phyloP scores from a whole-genome alignment of 2,797 vertebrate genomes.

The Gadopsis bispinosus region DNA sequence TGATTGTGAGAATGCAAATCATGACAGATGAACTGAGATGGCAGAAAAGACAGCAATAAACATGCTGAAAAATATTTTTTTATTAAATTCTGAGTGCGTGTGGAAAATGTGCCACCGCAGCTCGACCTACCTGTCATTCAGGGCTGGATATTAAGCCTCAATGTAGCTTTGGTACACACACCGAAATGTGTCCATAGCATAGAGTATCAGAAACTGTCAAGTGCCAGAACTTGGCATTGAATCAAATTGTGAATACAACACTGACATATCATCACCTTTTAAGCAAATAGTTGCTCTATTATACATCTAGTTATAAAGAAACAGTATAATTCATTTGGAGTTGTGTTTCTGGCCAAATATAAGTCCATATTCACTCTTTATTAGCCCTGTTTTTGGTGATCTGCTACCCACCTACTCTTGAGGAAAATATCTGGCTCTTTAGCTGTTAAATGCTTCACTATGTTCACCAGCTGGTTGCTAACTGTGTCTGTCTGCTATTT shows the following conservation, averaged over 20 bases:
- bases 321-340: not conserved
- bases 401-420: not conserved
- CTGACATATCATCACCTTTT: no score
- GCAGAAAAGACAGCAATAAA: slow-evolving; percentile 22
- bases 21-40: slow-evolving; percentile 6
- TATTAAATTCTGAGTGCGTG: not conserved
- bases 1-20: slow-evolving; percentile 16
- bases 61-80: not conserved
- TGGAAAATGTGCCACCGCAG: slow-evolving; percentile 8
- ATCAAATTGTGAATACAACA: not conserved
- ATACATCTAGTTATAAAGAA: no score
- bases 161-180: not conserved
- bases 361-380: not conserved
- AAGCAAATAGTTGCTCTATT: no score
- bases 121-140: not conserved
- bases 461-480: not conserved
- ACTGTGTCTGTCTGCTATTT: not conserved
- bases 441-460: not conserved
- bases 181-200: not conserved
- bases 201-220: not conserved
- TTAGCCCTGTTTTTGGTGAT: not conserved
- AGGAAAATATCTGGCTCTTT: slow-evolving; percentile 3
- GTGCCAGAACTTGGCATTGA: not conserved
- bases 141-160: not conserved
- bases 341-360: not conserved